These are phyloP conservation scores for Phymorhynchus buccinoides DNA, from an alignment of 1,140 invertebrate species.

Conservation along the genomic window DNA sequence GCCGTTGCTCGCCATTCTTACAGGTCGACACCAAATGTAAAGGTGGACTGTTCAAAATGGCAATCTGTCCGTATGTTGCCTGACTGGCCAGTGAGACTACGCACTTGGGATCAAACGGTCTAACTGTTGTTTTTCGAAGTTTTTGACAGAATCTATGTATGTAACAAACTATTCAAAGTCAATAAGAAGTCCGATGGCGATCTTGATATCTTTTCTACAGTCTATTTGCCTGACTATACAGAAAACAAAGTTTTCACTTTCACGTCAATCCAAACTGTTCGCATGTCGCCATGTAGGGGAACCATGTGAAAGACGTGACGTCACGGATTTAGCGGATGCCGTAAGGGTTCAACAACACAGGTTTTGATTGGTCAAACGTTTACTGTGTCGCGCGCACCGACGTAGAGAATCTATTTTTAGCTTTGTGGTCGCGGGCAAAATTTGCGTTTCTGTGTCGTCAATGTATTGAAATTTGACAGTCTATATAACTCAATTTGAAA, in stretches of 20 bases:
- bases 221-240: neutral
- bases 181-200: neutral
- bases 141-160: neutral
- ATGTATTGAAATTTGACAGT: no score
- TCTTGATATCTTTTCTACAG: neutral
- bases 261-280: slow-evolving; percentile 36
- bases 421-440: no score
- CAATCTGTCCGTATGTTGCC: neutral
- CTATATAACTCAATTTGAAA: no score
- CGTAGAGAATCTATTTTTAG: neutral
- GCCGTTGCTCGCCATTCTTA: slow-evolving; percentile 65
- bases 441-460: no score
- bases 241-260: neutral
- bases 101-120: neutral
- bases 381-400: neutral
- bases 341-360: neutral
- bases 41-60: neutral
- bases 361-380: slow-evolving; percentile 18
- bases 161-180: neutral
- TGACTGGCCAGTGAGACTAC: neutral
- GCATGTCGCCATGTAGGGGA: slow-evolving; percentile 43
- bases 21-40: slow-evolving; percentile 9
- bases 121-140: neutral
- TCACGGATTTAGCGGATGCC: slow-evolving; percentile 28
- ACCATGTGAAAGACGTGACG: slow-evolving; percentile 53